A percentile compares a stretch with the other conserved stretches of the same genome.
Evolutionary conservation across 2,888 invertebrate species (phyloP).

Genomic region (Rutpela maculata): DNA sequence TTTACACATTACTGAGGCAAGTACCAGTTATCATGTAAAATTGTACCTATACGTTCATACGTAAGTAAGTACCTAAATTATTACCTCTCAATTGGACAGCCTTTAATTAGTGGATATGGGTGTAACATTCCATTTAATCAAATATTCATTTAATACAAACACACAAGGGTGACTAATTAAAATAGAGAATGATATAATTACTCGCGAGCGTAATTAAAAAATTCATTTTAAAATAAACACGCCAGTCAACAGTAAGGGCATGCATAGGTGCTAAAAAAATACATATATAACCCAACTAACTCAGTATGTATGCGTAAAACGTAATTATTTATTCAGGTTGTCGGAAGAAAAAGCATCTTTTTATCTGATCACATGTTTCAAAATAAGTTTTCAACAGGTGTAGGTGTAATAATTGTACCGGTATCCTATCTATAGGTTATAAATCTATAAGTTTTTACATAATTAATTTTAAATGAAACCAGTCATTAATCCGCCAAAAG

Average conservation of each 20-base stretch:
- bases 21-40: too few relatives aligned
- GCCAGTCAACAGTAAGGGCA: too few relatives aligned
- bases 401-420: neutral
- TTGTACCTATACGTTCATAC: neutral
- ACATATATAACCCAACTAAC: too few relatives aligned
- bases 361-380: conserved; percentile 4
- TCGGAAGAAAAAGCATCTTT: neutral
- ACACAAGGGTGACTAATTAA: conserved; percentile 15
- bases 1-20: too few relatives aligned
- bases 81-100: neutral
- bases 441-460: conserved; percentile 8
- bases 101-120: conserved; percentile 19
- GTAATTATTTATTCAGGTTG: neutral
- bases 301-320: neutral
- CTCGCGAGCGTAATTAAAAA: neutral
- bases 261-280: too few relatives aligned
- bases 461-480: neutral
- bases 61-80: conserved; percentile 1
- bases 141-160: conserved; percentile 21
- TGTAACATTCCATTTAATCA: conserved; percentile 18
- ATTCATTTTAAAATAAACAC: neutral
- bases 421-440: conserved; percentile 20
- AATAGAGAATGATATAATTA: neutral
- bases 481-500: neutral
- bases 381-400: conserved; percentile 37